phyloP scores from a whole-genome alignment of 2,113 vertebrate species.

The Odontesthes bonariensis region DNA sequence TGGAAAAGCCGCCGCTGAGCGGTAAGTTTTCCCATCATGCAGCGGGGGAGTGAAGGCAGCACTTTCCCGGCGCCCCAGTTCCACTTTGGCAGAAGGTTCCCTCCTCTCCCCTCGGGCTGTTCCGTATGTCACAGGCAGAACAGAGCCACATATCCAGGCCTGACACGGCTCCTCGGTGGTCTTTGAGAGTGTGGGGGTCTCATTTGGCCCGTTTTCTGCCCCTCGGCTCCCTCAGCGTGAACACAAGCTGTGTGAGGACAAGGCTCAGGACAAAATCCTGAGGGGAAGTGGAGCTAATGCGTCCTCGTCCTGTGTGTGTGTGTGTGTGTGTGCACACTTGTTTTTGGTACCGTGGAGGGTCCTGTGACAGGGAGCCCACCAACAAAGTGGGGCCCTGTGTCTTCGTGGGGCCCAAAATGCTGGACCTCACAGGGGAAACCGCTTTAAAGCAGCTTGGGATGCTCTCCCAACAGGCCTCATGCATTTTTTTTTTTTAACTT shows the following conservation, averaged over 20 bases:
- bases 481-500: no score
- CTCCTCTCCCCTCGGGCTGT: conserved; percentile 57
- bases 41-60: not conserved
- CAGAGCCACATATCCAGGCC: conserved; percentile 44
- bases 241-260: not conserved
- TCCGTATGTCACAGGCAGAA: conserved; percentile 60
- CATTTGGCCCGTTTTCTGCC: conserved; percentile 9
- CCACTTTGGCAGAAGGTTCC: conserved; percentile 44
- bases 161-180: not conserved
- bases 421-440: no score
- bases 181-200: not conserved
- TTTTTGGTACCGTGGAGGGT: no score
- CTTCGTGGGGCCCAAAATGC: no score
- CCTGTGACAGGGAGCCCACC: no score
- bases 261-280: not conserved
- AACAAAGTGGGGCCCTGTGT: no score
- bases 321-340: conserved; percentile 10
- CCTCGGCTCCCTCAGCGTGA: not conserved
- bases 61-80: conserved; percentile 50
- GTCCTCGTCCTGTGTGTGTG: conserved; percentile 26
- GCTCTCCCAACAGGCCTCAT: no score
- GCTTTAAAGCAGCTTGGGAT: no score
- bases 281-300: conserved; percentile 27
- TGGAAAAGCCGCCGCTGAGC: conserved; percentile 50
- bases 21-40: conserved; percentile 37